Evolutionary conservation across 2,113 vertebrate genomes (phyloP), one percentile per base, ranked within the genome.

Genomic region (Paraplagusia blochii): DNA sequence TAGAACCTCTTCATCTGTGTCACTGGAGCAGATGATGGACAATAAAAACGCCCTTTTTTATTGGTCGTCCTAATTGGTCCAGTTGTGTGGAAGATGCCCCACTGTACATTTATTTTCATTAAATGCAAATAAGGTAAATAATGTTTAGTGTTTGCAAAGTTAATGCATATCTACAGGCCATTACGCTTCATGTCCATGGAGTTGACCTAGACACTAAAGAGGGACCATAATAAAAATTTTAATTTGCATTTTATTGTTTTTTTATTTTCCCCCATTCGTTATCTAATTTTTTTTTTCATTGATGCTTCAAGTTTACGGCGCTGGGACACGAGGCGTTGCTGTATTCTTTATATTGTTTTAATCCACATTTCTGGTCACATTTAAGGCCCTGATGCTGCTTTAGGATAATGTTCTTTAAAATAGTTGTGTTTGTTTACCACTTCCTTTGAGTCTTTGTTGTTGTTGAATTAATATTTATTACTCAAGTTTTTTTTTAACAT

Each of bases 21-120:
- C 53, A 69, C 18, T 40, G 72, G 58, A 50, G 77, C 62, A 45
- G 34, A 69, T 66, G 68, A 83, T 71, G 40, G 56, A 36, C 58
- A 14, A 71, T 58, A 44, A 57, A 79, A 51, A 12, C 34, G 12
- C 5, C 15, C 13, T 5, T 40, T 40, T 15, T 18, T 68, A 15
- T 63, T 61, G 58, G 49, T 47, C 66, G 50, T 19, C 35, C 51
- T 34, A 50, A 72, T 46, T 73, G 58, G 14, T 2, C 13, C 15
- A 36, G 44, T 51, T 54, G 47, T 14, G 15, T 34, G 3, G 16
- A 46, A 18, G 42, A 43, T 15, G 11, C 42, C 9, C 5, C 7
- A 48, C 14, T 19, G 6, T 15, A 34, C 14, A 34, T 34, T 50
- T 34, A 5, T 2, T 48, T 22, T 22, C 1, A 34, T 50, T 13